Conservation (phyloP, 2,888 invertebrate genomes). For the Pristionchus japonicus region DNA sequence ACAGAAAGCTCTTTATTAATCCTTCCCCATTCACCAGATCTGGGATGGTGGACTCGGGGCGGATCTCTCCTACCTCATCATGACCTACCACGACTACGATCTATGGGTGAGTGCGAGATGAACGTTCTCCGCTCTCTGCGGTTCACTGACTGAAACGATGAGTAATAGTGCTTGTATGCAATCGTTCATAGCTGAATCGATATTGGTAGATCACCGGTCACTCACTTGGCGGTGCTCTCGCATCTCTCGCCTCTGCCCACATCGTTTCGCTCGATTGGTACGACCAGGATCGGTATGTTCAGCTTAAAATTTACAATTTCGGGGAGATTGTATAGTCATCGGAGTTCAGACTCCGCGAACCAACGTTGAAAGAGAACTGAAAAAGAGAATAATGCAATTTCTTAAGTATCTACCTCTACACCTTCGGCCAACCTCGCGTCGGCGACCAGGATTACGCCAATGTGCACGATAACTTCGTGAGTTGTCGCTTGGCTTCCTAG, state of each 20-base stretch:
- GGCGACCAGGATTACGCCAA: constrained; percentile 62
- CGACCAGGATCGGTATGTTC: not conserved
- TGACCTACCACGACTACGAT: constrained; percentile 60
- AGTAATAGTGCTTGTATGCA: not conserved
- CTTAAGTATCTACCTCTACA: constrained; percentile 46
- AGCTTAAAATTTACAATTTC: too few species aligned
- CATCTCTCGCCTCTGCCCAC: constrained; percentile 60
- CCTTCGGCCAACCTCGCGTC: constrained; percentile 68
- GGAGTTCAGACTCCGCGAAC: too few species aligned
- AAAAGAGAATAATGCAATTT: not conserved
- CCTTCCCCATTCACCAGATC: constrained; percentile 47
- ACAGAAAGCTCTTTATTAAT: too few species aligned
- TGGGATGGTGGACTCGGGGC: constrained; percentile 66
- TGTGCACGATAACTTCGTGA: constrained; percentile 52
- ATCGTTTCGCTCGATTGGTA: constrained; percentile 49
- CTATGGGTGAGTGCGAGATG: constrained; percentile 64
- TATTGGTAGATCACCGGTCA: constrained; percentile 58
- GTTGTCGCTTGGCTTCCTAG: not conserved
- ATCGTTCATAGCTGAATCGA: not conserved
- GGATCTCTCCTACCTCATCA: constrained; percentile 55
- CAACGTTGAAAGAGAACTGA: not conserved
- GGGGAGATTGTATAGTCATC: too few species aligned
- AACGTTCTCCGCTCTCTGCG: too few species aligned
- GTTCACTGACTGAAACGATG: too few species aligned
- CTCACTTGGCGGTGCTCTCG: constrained; percentile 65